A percentile compares a stretch with the other conserved stretches of the same genome.
phyloP scores from a whole-genome alignment of 1,140 invertebrate species.

The Steinernema feltiae region DNA sequence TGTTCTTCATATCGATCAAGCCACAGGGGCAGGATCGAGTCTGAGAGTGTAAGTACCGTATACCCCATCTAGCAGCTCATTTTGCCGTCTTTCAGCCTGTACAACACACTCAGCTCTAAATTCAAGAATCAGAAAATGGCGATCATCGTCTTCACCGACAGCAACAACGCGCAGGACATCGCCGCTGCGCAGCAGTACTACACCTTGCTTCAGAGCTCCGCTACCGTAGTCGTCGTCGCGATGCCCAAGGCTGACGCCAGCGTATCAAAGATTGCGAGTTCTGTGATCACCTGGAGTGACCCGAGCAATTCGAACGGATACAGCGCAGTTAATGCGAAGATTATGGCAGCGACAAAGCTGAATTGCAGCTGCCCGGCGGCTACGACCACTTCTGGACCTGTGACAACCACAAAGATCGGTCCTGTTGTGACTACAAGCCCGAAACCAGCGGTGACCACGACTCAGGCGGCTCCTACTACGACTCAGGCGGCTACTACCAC shows the following conservation, averaged over 20 bases:
- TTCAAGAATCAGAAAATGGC: neutral
- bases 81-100: neutral
- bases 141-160: neutral
- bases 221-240: too few species aligned
- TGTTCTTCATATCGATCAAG: too few species aligned
- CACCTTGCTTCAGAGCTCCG: constrained; percentile 15
- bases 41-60: too few species aligned
- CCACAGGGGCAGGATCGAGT: too few species aligned
- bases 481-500: too few species aligned
- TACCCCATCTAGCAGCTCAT: too few species aligned
- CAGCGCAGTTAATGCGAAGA: neutral
- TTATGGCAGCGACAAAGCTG: neutral
- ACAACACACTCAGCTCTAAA: neutral
- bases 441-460: too few species aligned
- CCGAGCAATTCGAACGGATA: neutral
- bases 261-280: too few species aligned
- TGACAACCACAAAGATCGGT: neutral
- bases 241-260: too few species aligned
- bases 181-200: neutral
- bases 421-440: too few species aligned
- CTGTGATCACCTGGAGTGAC: neutral
- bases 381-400: neutral
- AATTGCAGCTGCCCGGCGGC: neutral
- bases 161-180: neutral
- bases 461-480: too few species aligned